Evolutionary conservation across 1,140 invertebrate species (phyloP).

Genomic region (Pinna nobilis): DNA sequence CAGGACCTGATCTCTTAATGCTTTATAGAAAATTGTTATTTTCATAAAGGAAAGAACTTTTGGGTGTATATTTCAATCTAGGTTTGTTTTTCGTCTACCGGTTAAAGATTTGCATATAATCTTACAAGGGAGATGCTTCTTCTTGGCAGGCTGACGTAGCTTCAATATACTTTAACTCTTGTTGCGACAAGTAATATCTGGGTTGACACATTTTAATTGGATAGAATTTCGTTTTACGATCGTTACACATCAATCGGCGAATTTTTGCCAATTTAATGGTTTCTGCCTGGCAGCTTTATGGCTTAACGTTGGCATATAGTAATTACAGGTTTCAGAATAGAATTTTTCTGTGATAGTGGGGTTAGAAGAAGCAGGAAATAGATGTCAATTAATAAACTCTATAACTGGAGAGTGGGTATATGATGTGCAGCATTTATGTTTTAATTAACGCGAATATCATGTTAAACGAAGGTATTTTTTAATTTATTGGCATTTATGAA

Average conservation of each 20-base stretch:
- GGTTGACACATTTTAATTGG: slow-evolving; percentile 30
- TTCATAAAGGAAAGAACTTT: too few relatives aligned
- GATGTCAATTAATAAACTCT: slow-evolving; percentile 14
- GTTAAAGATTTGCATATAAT: too few relatives aligned
- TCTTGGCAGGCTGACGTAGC: slow-evolving; percentile 1
- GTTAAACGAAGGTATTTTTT: not conserved
- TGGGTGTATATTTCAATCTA: too few relatives aligned
- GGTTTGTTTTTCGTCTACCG: too few relatives aligned
- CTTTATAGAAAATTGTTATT: too few relatives aligned
- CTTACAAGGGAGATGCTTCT: too few relatives aligned
- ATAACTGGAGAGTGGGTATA: too few relatives aligned
- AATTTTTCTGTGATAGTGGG: slow-evolving; percentile 9
- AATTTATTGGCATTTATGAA: too few relatives aligned
- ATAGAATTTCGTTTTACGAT: slow-evolving; percentile 26
- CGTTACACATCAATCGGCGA: slow-evolving; percentile 6
- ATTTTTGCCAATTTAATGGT: slow-evolving; percentile 28
- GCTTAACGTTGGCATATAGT: slow-evolving; percentile 10
- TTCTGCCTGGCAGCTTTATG: slow-evolving; percentile 24
- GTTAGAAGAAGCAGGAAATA: not conserved
- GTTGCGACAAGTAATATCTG: slow-evolving; percentile 14
- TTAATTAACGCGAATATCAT: too few relatives aligned
- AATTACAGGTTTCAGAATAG: slow-evolving; percentile 11
- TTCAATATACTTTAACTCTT: slow-evolving; percentile 11
- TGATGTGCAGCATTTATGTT: too few relatives aligned
- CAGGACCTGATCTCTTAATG: too few relatives aligned